Base-by-base conservation (phyloP, 2,113 vertebrate species). In the Neodon shergylaensis region DNA sequence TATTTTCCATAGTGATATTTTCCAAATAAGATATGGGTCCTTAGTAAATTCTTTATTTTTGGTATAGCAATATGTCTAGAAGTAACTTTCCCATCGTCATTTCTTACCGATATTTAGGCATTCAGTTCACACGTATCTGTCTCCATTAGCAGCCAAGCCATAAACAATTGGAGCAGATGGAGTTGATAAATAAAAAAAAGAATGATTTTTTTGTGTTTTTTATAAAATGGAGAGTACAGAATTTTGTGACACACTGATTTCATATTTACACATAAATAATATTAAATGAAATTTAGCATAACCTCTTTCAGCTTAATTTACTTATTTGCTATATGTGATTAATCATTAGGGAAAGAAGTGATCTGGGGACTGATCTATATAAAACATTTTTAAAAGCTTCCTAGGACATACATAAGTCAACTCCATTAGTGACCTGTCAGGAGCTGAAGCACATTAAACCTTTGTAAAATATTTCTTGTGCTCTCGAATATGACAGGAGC, bases 381-480 rank as follows among this genome's bases (percentile, higher is more conserved):
- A 36, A 95, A 97, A 83, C 14, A 2, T 77, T 31, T 92, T 81
- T 21, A 95, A 94, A 0, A 54, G 3, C 19, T 87, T 94, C 70
- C 33, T 95, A 94, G 92, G 92, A 78, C 26, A 7, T 78, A 24
- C 52, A 77, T 97, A 91, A 97, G 68, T 84, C 66, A 82, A 8
- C 17, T 97, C 68, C n/a, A 11, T 97, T 97, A 97, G 90, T 88
- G 95, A 96, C 47, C 49, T 83, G 22, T 91, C 92, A 94, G 65
- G 90, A 84, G 81, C 72, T 97, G 49, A 94, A 93, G 70, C 58
- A 66, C 79, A 92, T 97, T 95, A 93, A 61, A 94, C 97, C 92
- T 82, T 31, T 72, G 54, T 97, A 96, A 95, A 97, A 96, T 95
- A 96, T 97, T 88, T 96, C n/a, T 28, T 90, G 0, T 68, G 88